Conservation (phyloP, 2,797 vertebrate genomes). For the Alectoris magna region DNA sequence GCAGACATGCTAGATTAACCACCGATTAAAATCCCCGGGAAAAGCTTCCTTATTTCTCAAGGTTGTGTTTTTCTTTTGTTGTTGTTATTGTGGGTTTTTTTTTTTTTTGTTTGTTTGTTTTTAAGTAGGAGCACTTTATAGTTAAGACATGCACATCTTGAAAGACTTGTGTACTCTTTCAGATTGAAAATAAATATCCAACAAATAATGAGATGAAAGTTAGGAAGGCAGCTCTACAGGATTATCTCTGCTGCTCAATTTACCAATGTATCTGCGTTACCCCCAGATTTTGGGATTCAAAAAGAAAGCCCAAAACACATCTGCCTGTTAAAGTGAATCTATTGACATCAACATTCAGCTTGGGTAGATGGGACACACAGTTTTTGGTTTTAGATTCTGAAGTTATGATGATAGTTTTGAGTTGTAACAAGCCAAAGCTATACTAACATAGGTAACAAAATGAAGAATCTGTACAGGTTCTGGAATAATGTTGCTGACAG, state of each 20-base stretch:
- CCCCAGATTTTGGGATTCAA: not conserved
- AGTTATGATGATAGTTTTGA: not conserved
- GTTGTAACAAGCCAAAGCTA: not conserved
- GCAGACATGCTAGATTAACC: not conserved
- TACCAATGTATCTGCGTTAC: not conserved
- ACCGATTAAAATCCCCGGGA: constrained; percentile 21
- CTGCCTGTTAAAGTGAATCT: not conserved
- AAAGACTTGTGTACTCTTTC: not conserved
- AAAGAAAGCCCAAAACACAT: not conserved
- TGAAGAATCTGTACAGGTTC: not conserved
- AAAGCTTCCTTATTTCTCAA: not conserved
- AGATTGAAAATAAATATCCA: not conserved
- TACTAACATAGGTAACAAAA: not conserved
- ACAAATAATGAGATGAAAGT: not conserved
- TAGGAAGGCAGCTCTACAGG: not conserved
- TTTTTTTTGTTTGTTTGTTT: not conserved
- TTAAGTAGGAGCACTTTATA: not conserved
- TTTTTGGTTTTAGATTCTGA: not conserved
- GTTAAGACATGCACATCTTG: not conserved
- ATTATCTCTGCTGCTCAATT: not conserved
- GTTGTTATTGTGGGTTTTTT: too few species aligned
- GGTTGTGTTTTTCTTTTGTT: not conserved
- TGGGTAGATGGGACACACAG: not conserved
- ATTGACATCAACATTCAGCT: not conserved
- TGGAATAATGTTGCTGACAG: not conserved